Conservation (phyloP, 2,113 vertebrate species). For the Puntigrus tetrazona region DNA sequence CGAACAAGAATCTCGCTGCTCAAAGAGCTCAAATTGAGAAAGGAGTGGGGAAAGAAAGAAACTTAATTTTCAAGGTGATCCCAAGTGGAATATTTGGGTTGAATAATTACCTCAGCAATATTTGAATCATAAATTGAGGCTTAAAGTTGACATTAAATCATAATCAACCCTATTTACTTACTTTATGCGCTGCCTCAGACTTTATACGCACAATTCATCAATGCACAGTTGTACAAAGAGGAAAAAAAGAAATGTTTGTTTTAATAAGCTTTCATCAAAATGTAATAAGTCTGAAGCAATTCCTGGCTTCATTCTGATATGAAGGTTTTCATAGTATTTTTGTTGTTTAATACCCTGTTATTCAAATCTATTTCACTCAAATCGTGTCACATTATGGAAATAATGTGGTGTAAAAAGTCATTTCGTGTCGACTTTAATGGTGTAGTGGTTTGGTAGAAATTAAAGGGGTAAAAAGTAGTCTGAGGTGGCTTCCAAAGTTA, state of each 20-base stretch:
- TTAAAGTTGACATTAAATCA: background rate
- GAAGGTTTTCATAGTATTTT: background rate
- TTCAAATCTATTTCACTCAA: background rate
- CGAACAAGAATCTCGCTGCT: slow-evolving; percentile 8
- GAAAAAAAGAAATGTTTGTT: background rate
- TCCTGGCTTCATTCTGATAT: background rate
- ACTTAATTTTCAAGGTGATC: background rate
- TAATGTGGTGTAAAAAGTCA: background rate
- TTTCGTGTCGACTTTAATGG: background rate
- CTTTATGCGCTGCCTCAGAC: background rate
- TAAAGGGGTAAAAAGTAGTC: background rate
- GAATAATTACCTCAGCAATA: background rate
- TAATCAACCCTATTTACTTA: background rate
- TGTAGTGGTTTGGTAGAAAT: background rate
- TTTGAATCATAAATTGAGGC: background rate
- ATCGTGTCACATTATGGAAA: background rate
- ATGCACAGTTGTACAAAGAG: background rate
- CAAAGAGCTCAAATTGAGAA: background rate
- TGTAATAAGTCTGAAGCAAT: background rate
- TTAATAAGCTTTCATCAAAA: background rate
- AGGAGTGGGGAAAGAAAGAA: background rate
- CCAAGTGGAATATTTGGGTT: background rate
- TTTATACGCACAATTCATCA: background rate
- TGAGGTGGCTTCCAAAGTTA: background rate
- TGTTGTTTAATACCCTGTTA: background rate